Percentiles rank a stretch among this genome's conserved stretches.
Evolutionary conservation across 2,797 vertebrate genomes (phyloP).

Genomic region (Galago senegalensis): DNA sequence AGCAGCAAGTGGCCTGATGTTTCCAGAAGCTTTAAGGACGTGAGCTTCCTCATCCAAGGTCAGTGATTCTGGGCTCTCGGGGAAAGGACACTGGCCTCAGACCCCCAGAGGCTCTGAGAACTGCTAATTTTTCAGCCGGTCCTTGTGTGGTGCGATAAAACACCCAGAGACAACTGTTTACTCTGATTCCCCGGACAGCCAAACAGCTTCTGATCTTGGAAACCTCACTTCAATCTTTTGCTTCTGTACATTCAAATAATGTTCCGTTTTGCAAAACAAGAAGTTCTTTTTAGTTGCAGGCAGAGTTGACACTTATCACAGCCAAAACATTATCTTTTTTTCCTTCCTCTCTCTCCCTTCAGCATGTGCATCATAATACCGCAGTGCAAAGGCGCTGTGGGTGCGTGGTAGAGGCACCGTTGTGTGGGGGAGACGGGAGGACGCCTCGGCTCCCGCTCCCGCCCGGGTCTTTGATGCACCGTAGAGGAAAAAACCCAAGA

Average conservation of each 20-base stretch:
- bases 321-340: background rate
- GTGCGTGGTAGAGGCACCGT: background rate
- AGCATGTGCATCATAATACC: accelerated
- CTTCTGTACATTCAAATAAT: background rate
- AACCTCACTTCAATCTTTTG: background rate
- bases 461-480: background rate
- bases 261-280: constrained; percentile 36
- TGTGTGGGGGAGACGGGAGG: accelerated
- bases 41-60: background rate
- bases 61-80: background rate
- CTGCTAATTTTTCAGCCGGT: background rate
- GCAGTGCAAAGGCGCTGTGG: background rate
- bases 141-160: background rate
- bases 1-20: background rate
- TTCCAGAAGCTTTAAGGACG: background rate
- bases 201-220: background rate
- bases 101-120: background rate
- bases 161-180: background rate
- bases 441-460: background rate
- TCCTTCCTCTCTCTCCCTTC: background rate
- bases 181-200: background rate
- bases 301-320: background rate
- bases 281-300: background rate
- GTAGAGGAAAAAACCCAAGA: background rate
- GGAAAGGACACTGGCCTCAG: background rate